phyloP scores from a whole-genome alignment of 2,797 vertebrate species.

The Propithecus perrieri region DNA sequence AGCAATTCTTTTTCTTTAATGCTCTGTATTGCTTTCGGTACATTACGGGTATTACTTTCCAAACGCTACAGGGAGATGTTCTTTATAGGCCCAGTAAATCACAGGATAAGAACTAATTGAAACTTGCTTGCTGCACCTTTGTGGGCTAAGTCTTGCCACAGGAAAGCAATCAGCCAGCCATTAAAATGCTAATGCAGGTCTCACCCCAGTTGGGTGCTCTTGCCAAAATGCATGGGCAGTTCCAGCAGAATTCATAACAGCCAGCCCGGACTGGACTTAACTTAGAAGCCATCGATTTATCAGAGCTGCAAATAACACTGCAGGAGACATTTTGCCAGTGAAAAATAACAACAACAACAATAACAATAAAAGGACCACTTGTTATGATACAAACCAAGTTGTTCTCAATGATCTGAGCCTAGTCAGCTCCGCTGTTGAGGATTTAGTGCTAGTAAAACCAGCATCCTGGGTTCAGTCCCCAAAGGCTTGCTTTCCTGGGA shows the following conservation, averaged over 20 bases:
- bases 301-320: slow-evolving; percentile 15
- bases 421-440: neutral
- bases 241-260: slow-evolving; percentile 68
- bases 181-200: slow-evolving; percentile 85
- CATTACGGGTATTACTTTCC: slow-evolving; percentile 77
- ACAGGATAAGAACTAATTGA: slow-evolving; percentile 84
- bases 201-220: slow-evolving; percentile 66
- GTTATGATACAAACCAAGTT: neutral
- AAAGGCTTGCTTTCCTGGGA: neutral
- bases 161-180: slow-evolving; percentile 82
- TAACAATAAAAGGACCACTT: neutral
- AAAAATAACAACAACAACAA: neutral
- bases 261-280: slow-evolving; percentile 52
- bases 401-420: neutral
- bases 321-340: slow-evolving; percentile 17
- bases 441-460: neutral
- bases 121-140: slow-evolving; percentile 75
- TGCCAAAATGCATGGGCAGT: slow-evolving; percentile 69
- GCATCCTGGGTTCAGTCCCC: neutral
- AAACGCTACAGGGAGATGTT: slow-evolving; percentile 69
- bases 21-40: slow-evolving; percentile 35
- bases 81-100: slow-evolving; percentile 83
- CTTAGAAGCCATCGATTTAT: slow-evolving; percentile 68
- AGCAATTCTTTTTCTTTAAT: slow-evolving; percentile 45
- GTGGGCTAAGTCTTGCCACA: slow-evolving; percentile 78